Evolutionary conservation across 2,888 invertebrate genomes (phyloP), one percentile per base, ranked within the genome.

Genomic region (Leptothorax acervorum): DNA sequence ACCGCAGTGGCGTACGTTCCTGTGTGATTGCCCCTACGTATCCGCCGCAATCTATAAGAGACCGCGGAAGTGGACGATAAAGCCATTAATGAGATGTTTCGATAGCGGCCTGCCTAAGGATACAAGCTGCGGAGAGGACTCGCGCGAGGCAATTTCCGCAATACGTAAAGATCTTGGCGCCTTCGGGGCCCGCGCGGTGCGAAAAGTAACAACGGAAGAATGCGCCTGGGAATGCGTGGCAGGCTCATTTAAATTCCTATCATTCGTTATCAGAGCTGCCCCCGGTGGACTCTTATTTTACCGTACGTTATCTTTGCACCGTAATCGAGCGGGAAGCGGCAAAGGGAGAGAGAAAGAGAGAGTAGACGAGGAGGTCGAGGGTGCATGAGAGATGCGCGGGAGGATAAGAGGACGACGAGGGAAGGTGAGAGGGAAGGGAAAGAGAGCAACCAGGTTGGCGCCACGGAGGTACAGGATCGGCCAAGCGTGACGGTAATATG

Each of bases 401-500:
- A 70, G 78, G 70, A 55, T 15, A 51, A 51, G 82, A 45, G 8
- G 45, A n/a, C 8, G 53, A 45, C n/a, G 48, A 66, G 57, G 78
- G 73, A 65, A 48, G 70, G 76, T 28, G 76, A 85, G 65, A 84
- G 6, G 51, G 9, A 42, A n/a, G 62, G 55, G 66, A 68, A 70
- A 65, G 68, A 65, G 84, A 85, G 85, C 75, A 48, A 75, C 68
- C 57, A 51, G 73, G 74, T 82, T 92, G 93, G 93, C 91, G 93
- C 91, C 91, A 90, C 73, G 87, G 81, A 89, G 89, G 86, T 88
- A 88, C 85, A 87, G 85, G 88, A 89, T 91, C 90, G 92, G 82
- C 91, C 89, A 90, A 93, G 92, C 94, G 93, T 93, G 92, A 93
- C 92, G 91, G 92, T 93, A 94, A 93, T 94, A 94, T 94, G 92